Evolutionary conservation across 2,888 invertebrate genomes (phyloP).

Genomic region (Monoplex corrugatus): DNA sequence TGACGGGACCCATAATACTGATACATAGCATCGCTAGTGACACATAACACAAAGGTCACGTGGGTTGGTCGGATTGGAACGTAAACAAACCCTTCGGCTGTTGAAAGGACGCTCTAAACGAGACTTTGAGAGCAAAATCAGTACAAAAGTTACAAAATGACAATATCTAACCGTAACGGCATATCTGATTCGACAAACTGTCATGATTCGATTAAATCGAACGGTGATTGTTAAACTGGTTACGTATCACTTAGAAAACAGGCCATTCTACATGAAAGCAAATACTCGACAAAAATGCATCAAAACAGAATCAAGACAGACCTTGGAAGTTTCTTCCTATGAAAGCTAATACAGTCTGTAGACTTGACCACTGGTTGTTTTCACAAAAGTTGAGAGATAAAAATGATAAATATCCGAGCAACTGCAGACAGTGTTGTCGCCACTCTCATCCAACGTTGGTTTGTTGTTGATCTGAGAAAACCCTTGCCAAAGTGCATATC

Average conservation of each 20-base stretch:
- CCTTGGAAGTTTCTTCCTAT: background rate
- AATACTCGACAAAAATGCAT: background rate
- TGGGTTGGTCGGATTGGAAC: background rate
- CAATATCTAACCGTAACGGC: background rate
- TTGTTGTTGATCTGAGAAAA: constrained; percentile 45
- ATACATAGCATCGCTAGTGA: background rate
- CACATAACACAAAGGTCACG: constrained; percentile 39
- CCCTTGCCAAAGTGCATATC: constrained; percentile 40
- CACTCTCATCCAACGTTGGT: constrained; percentile 34
- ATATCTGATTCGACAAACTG: background rate
- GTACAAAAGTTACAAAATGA: background rate
- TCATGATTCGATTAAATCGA: background rate
- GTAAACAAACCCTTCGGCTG: constrained; percentile 35
- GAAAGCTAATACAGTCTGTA: background rate
- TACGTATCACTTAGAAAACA: background rate
- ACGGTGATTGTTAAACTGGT: background rate
- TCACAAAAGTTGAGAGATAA: background rate
- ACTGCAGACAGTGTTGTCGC: background rate
- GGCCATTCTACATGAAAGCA: background rate
- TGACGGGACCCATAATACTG: background rate
- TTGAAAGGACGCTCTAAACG: background rate
- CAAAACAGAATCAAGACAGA: constrained; percentile 16
- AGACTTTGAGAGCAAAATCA: background rate
- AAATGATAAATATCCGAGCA: background rate
- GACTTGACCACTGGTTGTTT: background rate